Evolutionary conservation across 1,140 invertebrate genomes (phyloP), one percentile per base, ranked within the genome.

Genomic region (Euura lappo): DNA sequence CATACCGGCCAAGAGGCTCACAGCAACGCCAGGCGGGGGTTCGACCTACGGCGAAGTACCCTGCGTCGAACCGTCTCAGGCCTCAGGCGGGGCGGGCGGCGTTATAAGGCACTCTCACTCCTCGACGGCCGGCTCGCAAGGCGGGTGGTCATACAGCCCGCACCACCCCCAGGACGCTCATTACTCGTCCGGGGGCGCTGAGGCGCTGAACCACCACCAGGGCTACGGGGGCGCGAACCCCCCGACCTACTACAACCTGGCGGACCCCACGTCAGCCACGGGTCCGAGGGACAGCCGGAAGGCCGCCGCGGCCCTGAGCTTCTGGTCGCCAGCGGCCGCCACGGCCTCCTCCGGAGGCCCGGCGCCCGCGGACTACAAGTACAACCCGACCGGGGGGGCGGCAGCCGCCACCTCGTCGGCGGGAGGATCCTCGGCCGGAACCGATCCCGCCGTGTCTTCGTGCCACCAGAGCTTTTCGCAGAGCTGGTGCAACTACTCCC

Each of bases 1-100:
- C 87, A 95, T 96, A 86, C 94, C 94, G 43, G 94, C 94, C 76
- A 95, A 95, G 83, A 89, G 94, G 75, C 85, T 92, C 74, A 88
- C 90, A 8, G 89, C 90, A 43, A 85, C 85, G 0, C 85, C 85
- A 5, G 80, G 77, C 6, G 81, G 76, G 60, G 76, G 76, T 42
- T 84, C 80, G 77, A 85, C 86, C 45, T 92, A 93, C 85, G 90
- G 89, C 44, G 90, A 91, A 70, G 89, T 91, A 70, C 83, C 86
- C 75, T 90, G 91, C 78, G 89, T 90, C 66, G 92, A 93, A 79
- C 88, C 90, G 8, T 72, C 81, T 2, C 78, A 76, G 6, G 71
- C 78, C 2, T 72, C 83, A 8, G 80, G 79, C 42, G 78, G 75
- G 10, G 76, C 79, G 46, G 86, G 87, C 69, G 91, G 92, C 28